Percentiles rank a stretch among this genome's conserved stretches.
These are phyloP conservation scores for Osmoderma eremita DNA, from an alignment of 2,888 invertebrate species.

Conservation along the genomic window DNA sequence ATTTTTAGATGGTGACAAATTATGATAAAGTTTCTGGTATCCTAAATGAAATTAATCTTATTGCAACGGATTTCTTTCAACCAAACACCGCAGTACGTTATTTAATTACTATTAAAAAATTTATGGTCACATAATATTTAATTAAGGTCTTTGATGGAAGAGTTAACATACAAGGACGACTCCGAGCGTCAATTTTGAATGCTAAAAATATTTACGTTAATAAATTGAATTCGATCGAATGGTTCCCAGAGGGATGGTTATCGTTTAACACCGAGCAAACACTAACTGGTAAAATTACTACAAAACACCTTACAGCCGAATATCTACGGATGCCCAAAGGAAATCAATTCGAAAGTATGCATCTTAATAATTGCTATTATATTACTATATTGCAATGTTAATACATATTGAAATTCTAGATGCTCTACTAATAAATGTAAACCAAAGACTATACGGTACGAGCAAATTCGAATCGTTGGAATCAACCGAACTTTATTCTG, in stretches of 20 bases:
- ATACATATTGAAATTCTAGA: conserved; percentile 47
- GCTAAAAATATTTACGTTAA: conserved; percentile 49
- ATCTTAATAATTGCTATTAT: neutral
- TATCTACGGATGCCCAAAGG: conserved; percentile 48
- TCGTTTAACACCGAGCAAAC: conserved; percentile 53
- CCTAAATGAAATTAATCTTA: neutral
- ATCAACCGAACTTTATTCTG: conserved; percentile 47
- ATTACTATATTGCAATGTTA: neutral
- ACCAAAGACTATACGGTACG: conserved; percentile 47
- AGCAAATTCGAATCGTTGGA: conserved; percentile 49
- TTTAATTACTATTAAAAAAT: neutral
- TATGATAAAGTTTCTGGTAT: neutral
- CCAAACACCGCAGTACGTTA: conserved; percentile 1
- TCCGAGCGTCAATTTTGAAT: conserved; percentile 46
- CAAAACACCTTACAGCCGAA: conserved; percentile 46
- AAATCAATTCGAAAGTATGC: conserved; percentile 50
- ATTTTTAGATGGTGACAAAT: neutral
- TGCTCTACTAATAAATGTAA: conserved; percentile 48
- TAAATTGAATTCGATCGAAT: conserved; percentile 51
- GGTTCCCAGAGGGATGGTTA: conserved; percentile 55
- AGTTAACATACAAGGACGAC: conserved; percentile 48
- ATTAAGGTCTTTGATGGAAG: conserved; percentile 51
- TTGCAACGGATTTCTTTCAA: neutral
- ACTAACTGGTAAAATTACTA: conserved; percentile 51
- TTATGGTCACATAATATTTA: neutral